phyloP scores from a whole-genome alignment of 1,140 invertebrate species.

The Chrysoperla carnea region DNA sequence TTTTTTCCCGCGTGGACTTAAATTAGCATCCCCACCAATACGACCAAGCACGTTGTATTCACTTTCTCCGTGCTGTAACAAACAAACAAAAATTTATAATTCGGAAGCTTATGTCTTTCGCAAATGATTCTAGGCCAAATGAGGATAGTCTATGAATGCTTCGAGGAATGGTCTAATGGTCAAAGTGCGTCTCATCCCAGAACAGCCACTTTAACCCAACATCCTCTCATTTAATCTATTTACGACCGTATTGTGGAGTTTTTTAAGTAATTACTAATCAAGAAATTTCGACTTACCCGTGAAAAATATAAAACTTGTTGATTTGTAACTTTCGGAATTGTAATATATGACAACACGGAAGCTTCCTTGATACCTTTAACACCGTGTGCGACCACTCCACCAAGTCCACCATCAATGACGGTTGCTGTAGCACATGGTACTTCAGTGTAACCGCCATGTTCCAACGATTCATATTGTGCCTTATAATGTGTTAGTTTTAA shows the following conservation, averaged over 20 bases:
- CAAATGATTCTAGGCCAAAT: too few species aligned
- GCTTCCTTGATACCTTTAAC: slow-evolving; percentile 51
- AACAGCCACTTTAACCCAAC: too few species aligned
- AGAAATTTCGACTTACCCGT: slow-evolving; percentile 29
- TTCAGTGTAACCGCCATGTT: slow-evolving; percentile 24
- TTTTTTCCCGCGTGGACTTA: slow-evolving; percentile 60
- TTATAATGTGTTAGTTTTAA: slow-evolving; percentile 75
- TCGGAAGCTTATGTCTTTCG: too few species aligned
- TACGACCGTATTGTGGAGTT: too few species aligned
- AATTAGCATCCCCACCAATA: slow-evolving; percentile 74
- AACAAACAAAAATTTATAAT: slow-evolving; percentile 8
- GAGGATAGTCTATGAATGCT: background rate
- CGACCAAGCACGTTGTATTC: slow-evolving; percentile 78
- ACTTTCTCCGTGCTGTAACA: slow-evolving; percentile 73
- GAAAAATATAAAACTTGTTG: slow-evolving; percentile 53
- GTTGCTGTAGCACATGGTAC: slow-evolving; percentile 37
- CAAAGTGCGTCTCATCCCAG: slow-evolving; percentile 3
- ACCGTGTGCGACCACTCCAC: slow-evolving; percentile 36
- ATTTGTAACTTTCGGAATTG: slow-evolving; percentile 37
- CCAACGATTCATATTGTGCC: slow-evolving; percentile 59
- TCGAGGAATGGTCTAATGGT: background rate
- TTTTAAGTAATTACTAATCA: slow-evolving; percentile 7
- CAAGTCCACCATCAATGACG: slow-evolving; percentile 47
- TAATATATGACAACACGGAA: slow-evolving; percentile 58
- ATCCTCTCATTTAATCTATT: too few species aligned